Conservation (phyloP, 2,888 invertebrate species). For the Cosmopolites sordidus region DNA sequence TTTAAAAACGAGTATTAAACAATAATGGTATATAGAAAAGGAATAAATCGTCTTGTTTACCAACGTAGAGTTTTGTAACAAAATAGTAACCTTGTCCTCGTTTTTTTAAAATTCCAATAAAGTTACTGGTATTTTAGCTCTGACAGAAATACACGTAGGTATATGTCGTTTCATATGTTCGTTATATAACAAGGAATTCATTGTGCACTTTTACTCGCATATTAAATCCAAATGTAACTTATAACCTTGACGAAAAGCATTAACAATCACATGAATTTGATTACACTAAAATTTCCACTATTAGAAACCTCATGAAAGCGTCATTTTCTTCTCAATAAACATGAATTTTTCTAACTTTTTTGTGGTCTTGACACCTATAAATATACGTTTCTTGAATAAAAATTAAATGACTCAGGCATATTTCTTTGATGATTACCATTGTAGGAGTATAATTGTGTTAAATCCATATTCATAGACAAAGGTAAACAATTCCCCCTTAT, state of each 20-base stretch:
- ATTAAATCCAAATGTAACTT: not conserved
- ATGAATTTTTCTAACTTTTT: not conserved
- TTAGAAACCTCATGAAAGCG: no score
- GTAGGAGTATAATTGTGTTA: not conserved
- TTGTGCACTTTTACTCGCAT: not conserved
- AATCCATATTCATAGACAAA: not conserved
- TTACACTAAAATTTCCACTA: not conserved
- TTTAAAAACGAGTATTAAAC: no score
- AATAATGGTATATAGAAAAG: no score
- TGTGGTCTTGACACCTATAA: not conserved
- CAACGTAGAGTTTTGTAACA: not conserved
- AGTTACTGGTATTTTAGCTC: not conserved
- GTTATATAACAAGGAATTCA: not conserved
- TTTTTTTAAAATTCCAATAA: not conserved
- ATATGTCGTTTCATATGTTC: not conserved
- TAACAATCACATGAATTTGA: not conserved
- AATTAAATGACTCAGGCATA: not conserved
- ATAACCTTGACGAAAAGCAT: not conserved
- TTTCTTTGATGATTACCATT: not conserved
- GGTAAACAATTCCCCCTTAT: not conserved
- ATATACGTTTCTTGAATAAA: not conserved
- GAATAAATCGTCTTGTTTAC: not conserved
- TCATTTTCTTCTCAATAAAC: not conserved
- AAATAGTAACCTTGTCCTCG: conserved; percentile 14
- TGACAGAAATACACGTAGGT: not conserved